phyloP scores from a whole-genome alignment of 2,113 vertebrate species.

The Channa maculata region DNA sequence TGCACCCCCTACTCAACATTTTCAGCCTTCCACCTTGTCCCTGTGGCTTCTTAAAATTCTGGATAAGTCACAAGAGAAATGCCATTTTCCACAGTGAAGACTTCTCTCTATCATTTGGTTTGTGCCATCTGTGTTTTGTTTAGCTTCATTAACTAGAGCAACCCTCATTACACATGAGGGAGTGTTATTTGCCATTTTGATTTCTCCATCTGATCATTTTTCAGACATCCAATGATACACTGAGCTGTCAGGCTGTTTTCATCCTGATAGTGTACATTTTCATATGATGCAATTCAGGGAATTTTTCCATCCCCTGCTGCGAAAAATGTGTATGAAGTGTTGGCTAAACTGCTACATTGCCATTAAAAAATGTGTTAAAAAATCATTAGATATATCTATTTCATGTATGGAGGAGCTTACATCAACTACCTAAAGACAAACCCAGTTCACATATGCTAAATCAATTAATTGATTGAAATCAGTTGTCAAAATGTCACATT shows the following conservation, averaged over 20 bases:
- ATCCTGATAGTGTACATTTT: slow-evolving; percentile 7
- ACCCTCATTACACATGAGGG: slow-evolving; percentile 31
- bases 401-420: no score
- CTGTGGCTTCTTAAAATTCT: slow-evolving; percentile 24
- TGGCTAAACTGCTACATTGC: background rate
- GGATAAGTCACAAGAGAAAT: slow-evolving; percentile 35
- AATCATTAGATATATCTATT: background rate
- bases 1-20: background rate
- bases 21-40: background rate
- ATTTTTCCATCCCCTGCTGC: slow-evolving; percentile 7
- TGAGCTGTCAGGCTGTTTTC: slow-evolving; percentile 4
- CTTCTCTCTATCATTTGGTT: slow-evolving; percentile 20
- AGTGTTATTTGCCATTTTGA: slow-evolving; percentile 24
- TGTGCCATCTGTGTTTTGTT: slow-evolving; percentile 25
- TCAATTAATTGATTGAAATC: no score
- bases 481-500: no score
- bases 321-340: slow-evolving; percentile 9
- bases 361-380: slow-evolving; percentile 5
- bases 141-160: slow-evolving; percentile 44
- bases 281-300: slow-evolving; percentile 5
- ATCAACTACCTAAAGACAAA: no score
- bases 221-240: slow-evolving; percentile 10
- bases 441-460: no score
- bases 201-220: slow-evolving; percentile 33
- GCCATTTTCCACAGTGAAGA: slow-evolving; percentile 35